A percentile compares a stretch with the other conserved stretches of the same genome.
Evolutionary conservation across 2,113 vertebrate genomes (phyloP).

Genomic region (Pseudorasbora parva): DNA sequence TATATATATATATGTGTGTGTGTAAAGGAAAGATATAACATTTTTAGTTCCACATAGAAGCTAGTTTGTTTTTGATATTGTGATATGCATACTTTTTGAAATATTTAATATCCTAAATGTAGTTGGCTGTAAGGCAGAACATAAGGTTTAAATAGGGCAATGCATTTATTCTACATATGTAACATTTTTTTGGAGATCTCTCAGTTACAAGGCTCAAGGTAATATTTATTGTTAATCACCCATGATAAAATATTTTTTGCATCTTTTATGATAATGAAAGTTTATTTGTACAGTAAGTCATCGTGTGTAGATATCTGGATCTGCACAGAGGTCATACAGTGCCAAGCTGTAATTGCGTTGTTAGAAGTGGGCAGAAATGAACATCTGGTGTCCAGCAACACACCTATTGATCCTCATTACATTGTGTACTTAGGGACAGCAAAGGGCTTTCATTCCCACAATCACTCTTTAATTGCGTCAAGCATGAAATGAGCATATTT

Average conservation of each 20-base stretch:
- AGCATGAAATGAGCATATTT: conserved; percentile 70
- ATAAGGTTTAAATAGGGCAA: neutral
- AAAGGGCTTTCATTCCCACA: conserved; percentile 81
- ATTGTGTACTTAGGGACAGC: conserved; percentile 78
- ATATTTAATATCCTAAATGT: neutral
- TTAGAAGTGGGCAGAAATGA: conserved; percentile 68
- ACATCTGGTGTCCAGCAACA: conserved; percentile 81
- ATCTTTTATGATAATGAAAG: neutral
- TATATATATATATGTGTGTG: too few relatives aligned
- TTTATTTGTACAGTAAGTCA: neutral
- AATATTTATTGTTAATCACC: neutral
- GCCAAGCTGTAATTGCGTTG: conserved; percentile 29
- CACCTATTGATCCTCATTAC: conserved; percentile 84
- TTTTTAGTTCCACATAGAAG: neutral
- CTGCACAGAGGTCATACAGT: conserved; percentile 22
- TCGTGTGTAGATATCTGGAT: neutral
- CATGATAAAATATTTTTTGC: neutral
- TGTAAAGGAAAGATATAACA: neutral
- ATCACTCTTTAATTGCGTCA: conserved; percentile 79
- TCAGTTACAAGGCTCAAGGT: neutral
- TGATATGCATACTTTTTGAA: neutral
- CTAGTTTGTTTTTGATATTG: neutral
- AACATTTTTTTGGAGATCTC: neutral
- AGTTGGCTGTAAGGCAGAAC: neutral
- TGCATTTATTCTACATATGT: neutral